A percentile compares a stretch with the other conserved stretches of the same genome.
Conservation (phyloP, 2,888 invertebrate species). For the Cinara cedri region DNA sequence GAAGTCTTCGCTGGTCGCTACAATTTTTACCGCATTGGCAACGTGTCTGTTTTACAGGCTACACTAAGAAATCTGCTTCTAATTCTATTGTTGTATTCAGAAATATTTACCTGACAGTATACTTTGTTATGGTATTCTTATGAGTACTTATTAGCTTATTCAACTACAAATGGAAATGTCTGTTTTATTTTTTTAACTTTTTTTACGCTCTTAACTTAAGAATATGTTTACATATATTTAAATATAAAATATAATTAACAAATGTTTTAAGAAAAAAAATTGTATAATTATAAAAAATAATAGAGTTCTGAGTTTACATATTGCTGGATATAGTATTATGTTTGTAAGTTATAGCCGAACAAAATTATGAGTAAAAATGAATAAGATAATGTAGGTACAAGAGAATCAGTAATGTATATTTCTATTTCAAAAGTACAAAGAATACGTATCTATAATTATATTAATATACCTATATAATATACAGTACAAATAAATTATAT, state of each 20-base stretch:
- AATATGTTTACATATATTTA: slow-evolving; percentile 23
- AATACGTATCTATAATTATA: too few species aligned
- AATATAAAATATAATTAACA: not conserved
- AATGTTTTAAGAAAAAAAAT: too few species aligned
- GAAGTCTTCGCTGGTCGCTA: slow-evolving; percentile 19
- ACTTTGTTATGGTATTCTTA: not conserved
- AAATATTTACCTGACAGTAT: slow-evolving; percentile 23
- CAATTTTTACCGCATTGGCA: not conserved
- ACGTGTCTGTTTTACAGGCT: slow-evolving; percentile 22
- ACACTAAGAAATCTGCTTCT: not conserved
- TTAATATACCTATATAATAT: too few species aligned
- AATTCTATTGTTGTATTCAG: not conserved
- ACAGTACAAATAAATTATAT: too few species aligned
- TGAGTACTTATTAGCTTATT: slow-evolving; percentile 16
- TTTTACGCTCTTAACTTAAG: not conserved
- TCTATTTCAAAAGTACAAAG: too few species aligned
- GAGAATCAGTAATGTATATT: too few species aligned
- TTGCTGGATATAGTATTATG: not conserved
- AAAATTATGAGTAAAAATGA: not conserved
- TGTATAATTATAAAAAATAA: not conserved
- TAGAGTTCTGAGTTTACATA: not conserved
- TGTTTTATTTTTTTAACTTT: not conserved
- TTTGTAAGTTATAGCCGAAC: not conserved
- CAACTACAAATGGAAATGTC: not conserved
- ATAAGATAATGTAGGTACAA: too few species aligned